Evolutionary conservation across 2,888 invertebrate species (phyloP).

Genomic region (Bimastos eiseni): DNA sequence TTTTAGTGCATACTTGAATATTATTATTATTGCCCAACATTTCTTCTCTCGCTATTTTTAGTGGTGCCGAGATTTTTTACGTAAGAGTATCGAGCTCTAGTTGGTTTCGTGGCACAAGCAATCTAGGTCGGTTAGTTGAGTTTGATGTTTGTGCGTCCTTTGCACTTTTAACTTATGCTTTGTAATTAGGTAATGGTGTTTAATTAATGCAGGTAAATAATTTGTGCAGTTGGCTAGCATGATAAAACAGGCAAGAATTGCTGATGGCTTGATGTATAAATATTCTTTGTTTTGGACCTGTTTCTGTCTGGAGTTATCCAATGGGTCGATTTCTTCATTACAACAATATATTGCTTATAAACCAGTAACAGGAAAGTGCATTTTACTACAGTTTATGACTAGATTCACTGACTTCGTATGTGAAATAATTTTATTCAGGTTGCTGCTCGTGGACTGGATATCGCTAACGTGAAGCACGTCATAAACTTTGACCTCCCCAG

Average conservation of each 20-base stretch:
- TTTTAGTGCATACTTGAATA: too few species aligned
- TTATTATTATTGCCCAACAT: too few species aligned
- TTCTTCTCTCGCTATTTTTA: neutral
- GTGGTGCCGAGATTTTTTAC: neutral
- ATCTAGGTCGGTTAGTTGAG: too few species aligned
- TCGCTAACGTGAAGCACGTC: constrained; percentile 98
- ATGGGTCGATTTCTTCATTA: neutral
- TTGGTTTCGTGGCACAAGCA: neutral
- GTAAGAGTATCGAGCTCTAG: neutral
- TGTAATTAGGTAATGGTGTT: too few species aligned
- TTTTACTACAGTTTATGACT: neutral
- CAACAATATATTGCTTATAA: neutral
- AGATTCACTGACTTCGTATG: neutral
- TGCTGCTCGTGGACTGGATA: constrained; percentile 95
- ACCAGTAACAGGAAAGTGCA: neutral
- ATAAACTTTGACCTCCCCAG: constrained; percentile 99
- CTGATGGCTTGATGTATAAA: neutral
- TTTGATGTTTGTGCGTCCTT: too few species aligned
- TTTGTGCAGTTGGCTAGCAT: neutral
- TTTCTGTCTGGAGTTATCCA: neutral
- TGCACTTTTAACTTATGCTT: too few species aligned
- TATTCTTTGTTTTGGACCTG: neutral
- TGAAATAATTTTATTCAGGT: constrained; percentile 45
- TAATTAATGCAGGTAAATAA: neutral
- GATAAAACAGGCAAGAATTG: neutral